phyloP scores from a whole-genome alignment of 2,113 vertebrate species.

The Typhlomys cinereus region DNA sequence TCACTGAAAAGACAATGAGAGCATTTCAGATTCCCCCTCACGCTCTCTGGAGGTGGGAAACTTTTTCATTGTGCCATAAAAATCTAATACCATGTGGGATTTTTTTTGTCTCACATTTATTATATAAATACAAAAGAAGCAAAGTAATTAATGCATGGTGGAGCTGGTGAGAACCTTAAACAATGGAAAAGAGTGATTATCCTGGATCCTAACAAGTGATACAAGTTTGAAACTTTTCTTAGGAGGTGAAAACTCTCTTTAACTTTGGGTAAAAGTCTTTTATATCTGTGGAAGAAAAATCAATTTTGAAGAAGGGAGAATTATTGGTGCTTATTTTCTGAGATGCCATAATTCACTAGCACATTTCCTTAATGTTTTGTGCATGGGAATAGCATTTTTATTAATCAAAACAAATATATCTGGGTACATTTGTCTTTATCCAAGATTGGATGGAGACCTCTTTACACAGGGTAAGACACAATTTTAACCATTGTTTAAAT shows the following conservation, averaged over 20 bases:
- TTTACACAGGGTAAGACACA: neutral
- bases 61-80: constrained; percentile 70
- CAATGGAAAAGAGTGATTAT: constrained; percentile 67
- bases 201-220: constrained; percentile 70
- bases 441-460: neutral
- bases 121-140: constrained; percentile 82
- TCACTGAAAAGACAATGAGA: constrained; percentile 79
- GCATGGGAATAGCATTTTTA: neutral
- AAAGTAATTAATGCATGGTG: constrained; percentile 83
- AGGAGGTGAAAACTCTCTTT: constrained; percentile 66
- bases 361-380: neutral
- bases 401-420: neutral
- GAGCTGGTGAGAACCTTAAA: constrained; percentile 80
- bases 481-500: neutral
- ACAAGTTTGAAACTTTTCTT: constrained; percentile 74
- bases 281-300: constrained; percentile 29
- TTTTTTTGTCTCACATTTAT: constrained; percentile 76
- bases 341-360: neutral
- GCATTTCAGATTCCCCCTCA: constrained; percentile 61
- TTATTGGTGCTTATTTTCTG: neutral
- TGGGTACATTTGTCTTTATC: neutral
- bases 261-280: constrained; percentile 35
- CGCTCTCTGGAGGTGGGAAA: constrained; percentile 39
- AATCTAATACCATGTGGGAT: constrained; percentile 75
- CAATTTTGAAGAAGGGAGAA: constrained; percentile 29